phyloP scores from a whole-genome alignment of 2,888 invertebrate species.

The Eristalinus sepulchralis region DNA sequence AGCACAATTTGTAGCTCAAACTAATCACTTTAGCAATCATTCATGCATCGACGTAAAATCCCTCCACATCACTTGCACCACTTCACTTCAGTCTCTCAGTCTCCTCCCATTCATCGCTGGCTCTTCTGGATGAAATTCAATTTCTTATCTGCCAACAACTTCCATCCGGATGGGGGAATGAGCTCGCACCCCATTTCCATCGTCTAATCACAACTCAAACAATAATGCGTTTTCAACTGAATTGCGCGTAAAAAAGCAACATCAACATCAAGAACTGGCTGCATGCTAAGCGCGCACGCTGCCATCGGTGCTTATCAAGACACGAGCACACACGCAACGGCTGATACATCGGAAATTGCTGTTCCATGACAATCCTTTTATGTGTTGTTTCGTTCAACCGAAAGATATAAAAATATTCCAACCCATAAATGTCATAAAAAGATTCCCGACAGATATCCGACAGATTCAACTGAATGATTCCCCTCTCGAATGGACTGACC shows the following conservation, averaged over 20 bases:
- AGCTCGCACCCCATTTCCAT: conserved; percentile 57
- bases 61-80: background rate
- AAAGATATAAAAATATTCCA: conserved; percentile 34
- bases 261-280: background rate
- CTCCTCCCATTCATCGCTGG: background rate
- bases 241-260: conserved; percentile 39
- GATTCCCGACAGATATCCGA: conserved; percentile 55
- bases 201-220: conserved; percentile 46
- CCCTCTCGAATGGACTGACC: conserved; percentile 37
- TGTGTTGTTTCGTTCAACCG: background rate
- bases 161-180: conserved; percentile 64
- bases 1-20: background rate
- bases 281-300: background rate
- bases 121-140: background rate
- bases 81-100: background rate
- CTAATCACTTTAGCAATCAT: background rate
- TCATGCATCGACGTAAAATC: background rate
- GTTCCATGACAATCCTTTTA: background rate
- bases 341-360: background rate
- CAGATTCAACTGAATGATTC: conserved; percentile 46
- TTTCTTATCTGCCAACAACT: conserved; percentile 52
- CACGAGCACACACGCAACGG: background rate
- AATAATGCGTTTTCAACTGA: conserved; percentile 55
- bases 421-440: conserved; percentile 46
- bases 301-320: background rate